These are phyloP conservation scores for Drosophila sulfurigaster DNA, from an alignment of 1,140 invertebrate genomes.

Conservation along the genomic window DNA sequence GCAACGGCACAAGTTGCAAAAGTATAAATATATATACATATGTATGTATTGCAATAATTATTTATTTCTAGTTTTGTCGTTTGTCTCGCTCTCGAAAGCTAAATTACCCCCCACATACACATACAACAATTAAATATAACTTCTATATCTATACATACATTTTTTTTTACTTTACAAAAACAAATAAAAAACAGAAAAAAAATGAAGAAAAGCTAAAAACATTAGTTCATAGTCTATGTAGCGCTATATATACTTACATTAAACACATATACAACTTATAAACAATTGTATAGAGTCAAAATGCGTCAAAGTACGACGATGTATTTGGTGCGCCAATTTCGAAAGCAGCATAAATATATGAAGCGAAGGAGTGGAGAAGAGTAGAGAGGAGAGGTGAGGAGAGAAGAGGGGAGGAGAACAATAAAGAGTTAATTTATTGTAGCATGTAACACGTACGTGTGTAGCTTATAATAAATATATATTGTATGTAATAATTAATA, in stretches of 20 bases:
- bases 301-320: conserved; percentile 46
- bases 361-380: conserved; percentile 15
- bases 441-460: conserved; percentile 66
- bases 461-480: conserved; percentile 51
- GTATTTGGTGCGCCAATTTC: conserved; percentile 66
- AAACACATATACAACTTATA: conserved; percentile 12
- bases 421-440: conserved; percentile 79
- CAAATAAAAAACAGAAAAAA: neutral
- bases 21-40: neutral
- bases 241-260: conserved; percentile 34
- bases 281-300: conserved; percentile 63
- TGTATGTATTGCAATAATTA: neutral
- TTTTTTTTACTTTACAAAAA: conserved; percentile 66
- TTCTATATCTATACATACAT: conserved; percentile 28
- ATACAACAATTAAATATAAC: conserved; percentile 49
- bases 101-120: conserved; percentile 10
- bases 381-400: conserved; percentile 4
- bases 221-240: conserved; percentile 58
- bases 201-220: neutral
- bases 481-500: conserved; percentile 56
- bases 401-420: conserved; percentile 48
- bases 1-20: neutral
- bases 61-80: neutral
- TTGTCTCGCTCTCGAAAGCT: conserved; percentile 18
- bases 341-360: conserved; percentile 17